These are phyloP conservation scores for Venusia cambrica DNA, from an alignment of 2,888 invertebrate genomes.

Conservation along the genomic window DNA sequence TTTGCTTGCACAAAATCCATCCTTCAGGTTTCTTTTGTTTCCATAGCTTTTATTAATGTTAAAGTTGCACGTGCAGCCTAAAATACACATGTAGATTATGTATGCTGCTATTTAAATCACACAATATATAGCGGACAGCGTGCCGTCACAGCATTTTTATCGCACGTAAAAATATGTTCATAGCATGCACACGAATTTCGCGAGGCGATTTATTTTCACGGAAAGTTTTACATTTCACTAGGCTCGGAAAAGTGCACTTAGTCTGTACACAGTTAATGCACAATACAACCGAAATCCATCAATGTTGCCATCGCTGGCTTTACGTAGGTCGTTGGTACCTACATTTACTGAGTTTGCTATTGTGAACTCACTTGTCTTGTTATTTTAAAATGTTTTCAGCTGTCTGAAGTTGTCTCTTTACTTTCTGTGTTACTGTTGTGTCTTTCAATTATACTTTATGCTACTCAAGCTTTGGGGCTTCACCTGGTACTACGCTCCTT, in stretches of 20 bases:
- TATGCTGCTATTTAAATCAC: conserved; percentile 12
- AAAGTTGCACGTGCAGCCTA: too few relatives aligned
- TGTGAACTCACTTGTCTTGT: background rate
- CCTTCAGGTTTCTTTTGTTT: too few relatives aligned
- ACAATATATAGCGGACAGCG: conserved; percentile 15
- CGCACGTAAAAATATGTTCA: conserved; percentile 23
- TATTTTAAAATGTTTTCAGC: background rate
- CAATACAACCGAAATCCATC: conserved; percentile 32
- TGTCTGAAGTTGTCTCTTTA: too few relatives aligned
- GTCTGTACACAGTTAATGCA: conserved; percentile 25
- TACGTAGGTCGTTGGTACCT: too few relatives aligned
- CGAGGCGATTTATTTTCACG: conserved; percentile 22
- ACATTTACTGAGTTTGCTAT: conserved; percentile 11
- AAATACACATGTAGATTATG: conserved; percentile 3
- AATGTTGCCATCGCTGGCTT: conserved; percentile 18
- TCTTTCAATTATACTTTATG: too few relatives aligned
- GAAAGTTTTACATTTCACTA: conserved; percentile 27
- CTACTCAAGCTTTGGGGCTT: too few relatives aligned
- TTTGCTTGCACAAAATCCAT: too few relatives aligned
- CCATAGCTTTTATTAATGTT: too few relatives aligned
- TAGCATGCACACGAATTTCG: conserved; percentile 20
- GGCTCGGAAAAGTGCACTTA: conserved; percentile 29
- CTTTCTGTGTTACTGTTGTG: too few relatives aligned
- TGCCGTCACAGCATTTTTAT: conserved; percentile 18
- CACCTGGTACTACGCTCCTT: too few relatives aligned